Evolutionary conservation across 2,888 invertebrate species (phyloP).

Genomic region (Frankliniella fusca): DNA sequence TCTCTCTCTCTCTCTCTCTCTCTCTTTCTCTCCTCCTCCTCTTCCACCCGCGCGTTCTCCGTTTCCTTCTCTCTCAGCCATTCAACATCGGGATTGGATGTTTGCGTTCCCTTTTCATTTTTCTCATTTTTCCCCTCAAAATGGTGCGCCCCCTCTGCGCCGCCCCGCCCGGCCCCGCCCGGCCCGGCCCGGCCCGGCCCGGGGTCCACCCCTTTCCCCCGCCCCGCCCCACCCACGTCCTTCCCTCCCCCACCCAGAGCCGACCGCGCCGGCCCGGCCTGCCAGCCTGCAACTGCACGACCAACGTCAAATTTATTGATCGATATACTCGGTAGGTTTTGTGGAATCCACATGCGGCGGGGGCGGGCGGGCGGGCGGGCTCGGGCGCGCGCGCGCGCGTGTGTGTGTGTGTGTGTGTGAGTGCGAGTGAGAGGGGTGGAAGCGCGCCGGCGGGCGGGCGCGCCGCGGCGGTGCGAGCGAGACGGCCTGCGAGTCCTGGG

Average conservation of each 20-base stretch:
- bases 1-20: conserved; percentile 9
- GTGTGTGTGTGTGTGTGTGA: conserved; percentile 4
- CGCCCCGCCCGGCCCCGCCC: background rate
- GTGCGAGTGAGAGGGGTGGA: background rate
- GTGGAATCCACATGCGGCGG: conserved; percentile 20
- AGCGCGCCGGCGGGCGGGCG: background rate
- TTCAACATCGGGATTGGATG: conserved; percentile 26
- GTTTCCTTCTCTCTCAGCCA: conserved; percentile 21
- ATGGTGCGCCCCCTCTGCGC: conserved; percentile 12
- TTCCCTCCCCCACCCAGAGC: background rate
- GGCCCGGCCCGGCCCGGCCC: background rate
- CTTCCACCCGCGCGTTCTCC: background rate
- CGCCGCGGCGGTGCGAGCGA: conserved; percentile 6
- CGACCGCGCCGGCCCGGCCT: conserved; percentile 19
- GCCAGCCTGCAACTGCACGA: conserved; percentile 25
- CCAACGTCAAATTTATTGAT: conserved; percentile 26
- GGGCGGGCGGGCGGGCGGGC: background rate
- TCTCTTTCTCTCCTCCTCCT: background rate
- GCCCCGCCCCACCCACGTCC: background rate
- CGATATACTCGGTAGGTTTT: conserved; percentile 26
- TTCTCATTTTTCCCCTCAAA: conserved; percentile 26
- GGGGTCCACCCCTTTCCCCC: background rate
- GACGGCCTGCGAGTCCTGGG: background rate
- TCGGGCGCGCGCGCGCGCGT: no score
- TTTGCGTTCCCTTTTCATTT: conserved; percentile 26